Percentiles rank a stretch among this genome's conserved stretches.
Conservation (phyloP, 2,888 invertebrate genomes). For the Azorinus chamasolen region DNA sequence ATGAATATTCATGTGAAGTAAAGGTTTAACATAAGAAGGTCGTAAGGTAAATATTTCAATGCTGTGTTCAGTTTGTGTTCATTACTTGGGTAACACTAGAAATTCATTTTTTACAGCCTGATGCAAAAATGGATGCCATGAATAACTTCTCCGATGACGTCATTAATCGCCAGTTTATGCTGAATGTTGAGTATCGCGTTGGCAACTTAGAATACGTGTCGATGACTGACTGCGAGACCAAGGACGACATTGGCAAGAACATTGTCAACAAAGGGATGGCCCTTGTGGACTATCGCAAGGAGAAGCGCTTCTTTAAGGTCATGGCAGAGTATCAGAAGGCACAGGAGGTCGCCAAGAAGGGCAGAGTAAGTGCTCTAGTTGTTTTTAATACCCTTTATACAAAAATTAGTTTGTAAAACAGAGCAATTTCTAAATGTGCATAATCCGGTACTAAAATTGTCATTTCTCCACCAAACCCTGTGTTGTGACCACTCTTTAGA, state of each 20-base stretch:
- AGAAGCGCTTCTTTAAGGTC: constrained; percentile 92
- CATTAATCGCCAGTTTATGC: constrained; percentile 91
- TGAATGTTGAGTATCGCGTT: constrained; percentile 92
- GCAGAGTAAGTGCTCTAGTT: constrained; percentile 86
- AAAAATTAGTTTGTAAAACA: too few relatives aligned
- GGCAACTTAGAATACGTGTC: constrained; percentile 84
- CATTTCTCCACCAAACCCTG: too few relatives aligned
- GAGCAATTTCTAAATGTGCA: too few relatives aligned
- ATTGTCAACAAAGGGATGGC: constrained; percentile 95
- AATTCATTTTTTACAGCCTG: constrained; percentile 87
- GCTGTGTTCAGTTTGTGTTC: too few relatives aligned
- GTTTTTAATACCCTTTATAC: neutral
- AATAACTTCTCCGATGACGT: constrained; percentile 90
- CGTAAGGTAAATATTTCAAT: too few relatives aligned
- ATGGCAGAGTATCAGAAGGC: constrained; percentile 93
- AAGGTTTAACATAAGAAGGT: too few relatives aligned
- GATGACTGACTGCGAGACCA: constrained; percentile 83
- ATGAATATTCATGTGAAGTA: too few relatives aligned
- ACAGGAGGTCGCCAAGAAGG: constrained; percentile 94
- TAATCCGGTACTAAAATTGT: too few relatives aligned
- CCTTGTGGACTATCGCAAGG: constrained; percentile 92
- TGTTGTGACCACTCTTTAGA: too few relatives aligned
- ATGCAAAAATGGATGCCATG: constrained; percentile 92
- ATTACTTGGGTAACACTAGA: too few relatives aligned
- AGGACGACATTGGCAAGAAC: constrained; percentile 91